Evolutionary conservation across 2,797 vertebrate genomes (phyloP).

Genomic region (Anabas testudineus): DNA sequence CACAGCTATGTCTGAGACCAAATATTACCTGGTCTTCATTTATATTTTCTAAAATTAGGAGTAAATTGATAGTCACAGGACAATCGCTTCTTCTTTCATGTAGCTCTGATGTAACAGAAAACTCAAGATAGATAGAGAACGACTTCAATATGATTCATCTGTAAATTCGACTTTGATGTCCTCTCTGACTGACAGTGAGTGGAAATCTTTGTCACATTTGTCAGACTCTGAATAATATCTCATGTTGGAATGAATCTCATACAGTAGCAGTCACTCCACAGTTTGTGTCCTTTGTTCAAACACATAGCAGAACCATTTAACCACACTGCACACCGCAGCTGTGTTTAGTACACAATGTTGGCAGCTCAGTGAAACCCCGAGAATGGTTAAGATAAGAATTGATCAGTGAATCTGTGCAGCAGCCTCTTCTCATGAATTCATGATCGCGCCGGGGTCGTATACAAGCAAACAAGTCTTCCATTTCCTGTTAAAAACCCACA

Average conservation of each 20-base stretch:
- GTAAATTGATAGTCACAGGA: background rate
- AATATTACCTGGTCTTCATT: background rate
- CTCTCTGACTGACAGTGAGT: slow-evolving; percentile 1
- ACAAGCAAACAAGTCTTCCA: slow-evolving; percentile 33
- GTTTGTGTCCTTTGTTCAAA: slow-evolving; percentile 52
- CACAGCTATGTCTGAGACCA: background rate
- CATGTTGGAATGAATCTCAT: slow-evolving; percentile 23
- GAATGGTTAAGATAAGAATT: slow-evolving; percentile 55
- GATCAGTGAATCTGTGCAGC: slow-evolving; percentile 43
- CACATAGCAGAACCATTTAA: slow-evolving; percentile 42
- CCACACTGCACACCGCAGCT: slow-evolving; percentile 60
- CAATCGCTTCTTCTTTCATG: slow-evolving; percentile 3
- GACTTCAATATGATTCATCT: slow-evolving; percentile 10
- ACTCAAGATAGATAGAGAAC: background rate
- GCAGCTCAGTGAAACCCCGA: slow-evolving; percentile 47
- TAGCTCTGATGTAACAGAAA: background rate
- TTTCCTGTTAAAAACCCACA: slow-evolving; percentile 66
- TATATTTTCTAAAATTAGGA: background rate
- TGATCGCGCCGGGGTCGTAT: slow-evolving; percentile 8
- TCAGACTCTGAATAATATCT: slow-evolving; percentile 34
- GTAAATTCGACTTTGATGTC: slow-evolving; percentile 22
- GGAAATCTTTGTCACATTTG: slow-evolving; percentile 17
- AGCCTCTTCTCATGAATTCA: slow-evolving; percentile 8
- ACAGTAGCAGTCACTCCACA: slow-evolving; percentile 42
- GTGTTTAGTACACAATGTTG: slow-evolving; percentile 53